phyloP scores from a whole-genome alignment of 2,888 invertebrate species.

The Lepidocyrtinus sp. region DNA sequence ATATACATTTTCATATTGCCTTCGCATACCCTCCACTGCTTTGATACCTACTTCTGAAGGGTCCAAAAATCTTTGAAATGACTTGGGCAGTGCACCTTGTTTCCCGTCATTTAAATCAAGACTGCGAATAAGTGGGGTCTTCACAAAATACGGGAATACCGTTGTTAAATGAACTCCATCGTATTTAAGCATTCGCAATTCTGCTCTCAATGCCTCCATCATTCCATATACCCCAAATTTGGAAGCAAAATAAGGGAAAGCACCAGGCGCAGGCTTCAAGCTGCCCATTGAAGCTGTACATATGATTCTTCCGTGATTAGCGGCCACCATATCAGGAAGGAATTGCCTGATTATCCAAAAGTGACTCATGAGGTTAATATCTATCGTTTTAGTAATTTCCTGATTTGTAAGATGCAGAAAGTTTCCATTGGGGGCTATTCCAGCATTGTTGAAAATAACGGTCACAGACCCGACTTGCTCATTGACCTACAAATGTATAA shows the following conservation, averaged over 20 bases:
- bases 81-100: not conserved
- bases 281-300: slow-evolving; percentile 55
- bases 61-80: slow-evolving; percentile 25
- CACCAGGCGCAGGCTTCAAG: slow-evolving; percentile 20
- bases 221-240: slow-evolving; percentile 57
- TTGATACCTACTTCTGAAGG: slow-evolving; percentile 40
- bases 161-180: slow-evolving; percentile 35
- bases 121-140: slow-evolving; percentile 28
- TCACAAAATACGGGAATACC: slow-evolving; percentile 44
- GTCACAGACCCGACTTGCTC: slow-evolving; percentile 57
- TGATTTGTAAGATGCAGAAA: slow-evolving; percentile 48
- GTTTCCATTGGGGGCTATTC: slow-evolving; percentile 42
- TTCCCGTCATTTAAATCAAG: not conserved
- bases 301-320: slow-evolving; percentile 60
- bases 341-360: slow-evolving; percentile 64
- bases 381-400: slow-evolving; percentile 54
- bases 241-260: slow-evolving; percentile 53
- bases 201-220: slow-evolving; percentile 39
- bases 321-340: slow-evolving; percentile 60
- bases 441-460: slow-evolving; percentile 66
- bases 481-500: slow-evolving; percentile 39
- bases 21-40: slow-evolving; percentile 50
- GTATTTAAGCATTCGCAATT: slow-evolving; percentile 31
- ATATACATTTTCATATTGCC: slow-evolving; percentile 49
- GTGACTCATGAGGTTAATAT: slow-evolving; percentile 62